Evolutionary conservation across 2,888 invertebrate species (phyloP).

Genomic region (Acrobasis suavella): DNA sequence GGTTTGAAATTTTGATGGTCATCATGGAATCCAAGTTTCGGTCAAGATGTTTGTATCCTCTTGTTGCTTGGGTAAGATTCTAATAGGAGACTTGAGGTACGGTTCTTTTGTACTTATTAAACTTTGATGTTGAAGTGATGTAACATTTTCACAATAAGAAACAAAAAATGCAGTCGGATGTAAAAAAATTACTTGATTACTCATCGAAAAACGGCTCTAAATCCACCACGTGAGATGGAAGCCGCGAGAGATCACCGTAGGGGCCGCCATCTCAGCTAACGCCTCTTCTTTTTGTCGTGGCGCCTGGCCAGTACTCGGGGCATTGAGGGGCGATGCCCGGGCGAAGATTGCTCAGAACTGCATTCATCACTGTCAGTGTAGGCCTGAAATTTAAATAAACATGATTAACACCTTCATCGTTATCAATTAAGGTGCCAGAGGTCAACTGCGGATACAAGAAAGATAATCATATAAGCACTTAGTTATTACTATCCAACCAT

Average conservation of each 20-base stretch:
- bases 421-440: no score
- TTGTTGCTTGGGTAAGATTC: no score
- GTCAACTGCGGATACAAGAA: no score
- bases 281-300: conserved; percentile 88
- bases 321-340: conserved; percentile 85
- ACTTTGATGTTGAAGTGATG: no score
- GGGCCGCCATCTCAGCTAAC: conserved; percentile 58
- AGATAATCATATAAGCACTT: no score
- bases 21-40: no score
- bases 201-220: conserved; percentile 11
- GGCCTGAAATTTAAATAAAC: conserved; percentile 56
- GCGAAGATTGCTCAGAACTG: conserved; percentile 87
- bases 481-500: no score
- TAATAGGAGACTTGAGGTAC: no score
- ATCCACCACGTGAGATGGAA: conserved; percentile 15
- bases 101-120: no score
- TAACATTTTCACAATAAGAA: neutral
- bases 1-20: no score
- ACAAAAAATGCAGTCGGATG: conserved; percentile 1
- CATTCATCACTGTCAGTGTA: conserved; percentile 88
- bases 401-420: neutral
- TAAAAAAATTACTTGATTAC: conserved; percentile 3
- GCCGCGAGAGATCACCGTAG: conserved; percentile 19
- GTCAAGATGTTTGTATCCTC: no score
- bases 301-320: conserved; percentile 82